Evolutionary conservation across 1,140 invertebrate genomes (phyloP).

Genomic region (Uloborus diversus): DNA sequence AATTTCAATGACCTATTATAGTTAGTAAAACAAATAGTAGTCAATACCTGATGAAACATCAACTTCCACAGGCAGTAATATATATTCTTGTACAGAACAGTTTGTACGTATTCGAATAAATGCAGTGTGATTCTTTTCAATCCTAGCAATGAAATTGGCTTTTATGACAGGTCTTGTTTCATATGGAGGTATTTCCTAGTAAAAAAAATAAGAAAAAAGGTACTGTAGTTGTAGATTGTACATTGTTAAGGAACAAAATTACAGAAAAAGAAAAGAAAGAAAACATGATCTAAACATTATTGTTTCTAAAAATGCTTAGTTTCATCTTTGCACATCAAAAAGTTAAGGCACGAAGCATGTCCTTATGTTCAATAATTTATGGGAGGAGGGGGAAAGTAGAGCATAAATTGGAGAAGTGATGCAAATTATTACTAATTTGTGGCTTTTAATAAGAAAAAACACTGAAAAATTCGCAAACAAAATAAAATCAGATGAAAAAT

Average conservation of each 20-base stretch:
- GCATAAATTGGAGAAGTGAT: too few species aligned
- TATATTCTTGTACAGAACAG: conserved; percentile 70
- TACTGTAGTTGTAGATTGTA: too few species aligned
- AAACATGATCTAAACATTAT: not conserved
- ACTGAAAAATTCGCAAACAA: not conserved
- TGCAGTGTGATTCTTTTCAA: conserved; percentile 82
- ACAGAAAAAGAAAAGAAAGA: not conserved
- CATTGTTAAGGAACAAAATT: not conserved
- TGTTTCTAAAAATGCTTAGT: too few species aligned
- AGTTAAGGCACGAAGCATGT: too few species aligned
- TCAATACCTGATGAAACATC: conserved; percentile 77
- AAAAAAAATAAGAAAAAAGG: conserved; percentile 6
- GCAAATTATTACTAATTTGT: too few species aligned
- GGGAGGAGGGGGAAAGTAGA: too few species aligned
- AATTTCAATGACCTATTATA: too few species aligned
- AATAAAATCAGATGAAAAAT: too few species aligned
- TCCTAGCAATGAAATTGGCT: conserved; percentile 80
- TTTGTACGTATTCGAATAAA: conserved; percentile 83
- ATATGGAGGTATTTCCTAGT: conserved; percentile 83
- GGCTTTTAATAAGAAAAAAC: not conserved
- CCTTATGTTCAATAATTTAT: too few species aligned
- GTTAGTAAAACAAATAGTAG: too few species aligned
- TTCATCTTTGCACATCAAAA: too few species aligned
- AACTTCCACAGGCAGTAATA: conserved; percentile 86
- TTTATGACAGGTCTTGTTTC: conserved; percentile 88